Percentiles rank a stretch among this genome's conserved stretches.
These are phyloP conservation scores for Athene noctua DNA, from an alignment of 2,113 vertebrate species.

Conservation along the genomic window DNA sequence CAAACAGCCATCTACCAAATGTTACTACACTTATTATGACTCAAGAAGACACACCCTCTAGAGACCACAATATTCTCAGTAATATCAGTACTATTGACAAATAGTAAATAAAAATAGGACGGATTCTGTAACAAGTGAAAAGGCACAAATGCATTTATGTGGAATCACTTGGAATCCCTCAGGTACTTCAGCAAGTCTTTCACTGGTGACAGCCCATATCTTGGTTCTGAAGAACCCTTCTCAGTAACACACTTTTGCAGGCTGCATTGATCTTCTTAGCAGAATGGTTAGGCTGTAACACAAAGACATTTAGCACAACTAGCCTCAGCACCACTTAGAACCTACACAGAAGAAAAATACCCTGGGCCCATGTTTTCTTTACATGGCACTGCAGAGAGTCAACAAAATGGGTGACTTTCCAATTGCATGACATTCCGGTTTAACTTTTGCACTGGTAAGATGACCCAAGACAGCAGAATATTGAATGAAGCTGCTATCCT, in stretches of 20 bases:
- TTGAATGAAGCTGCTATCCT: neutral
- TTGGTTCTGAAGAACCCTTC: neutral
- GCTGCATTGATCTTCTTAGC: neutral
- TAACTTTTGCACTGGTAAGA: neutral
- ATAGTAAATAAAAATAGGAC: neutral
- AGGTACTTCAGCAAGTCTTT: neutral
- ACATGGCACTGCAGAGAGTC: neutral
- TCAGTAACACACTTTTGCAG: neutral
- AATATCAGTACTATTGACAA: neutral
- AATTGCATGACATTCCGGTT: neutral
- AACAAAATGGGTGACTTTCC: neutral
- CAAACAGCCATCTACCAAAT: neutral
- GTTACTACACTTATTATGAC: accelerated
- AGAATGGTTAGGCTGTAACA: no score
- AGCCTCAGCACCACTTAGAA: neutral
- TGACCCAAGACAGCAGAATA: neutral
- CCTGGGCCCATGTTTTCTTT: neutral
- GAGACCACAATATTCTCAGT: neutral
- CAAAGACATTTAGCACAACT: neutral
- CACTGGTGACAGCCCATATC: neutral
- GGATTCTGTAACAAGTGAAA: neutral
- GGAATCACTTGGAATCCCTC: neutral
- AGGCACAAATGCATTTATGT: neutral
- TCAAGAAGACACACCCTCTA: neutral
- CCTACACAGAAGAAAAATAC: neutral